A percentile compares a stretch with the other conserved stretches of the same genome.
These are phyloP conservation scores for Hydra vulgaris DNA, from an alignment of 30 jellyfish, hydroid and myxozoan genomes.

Conservation along the genomic window DNA sequence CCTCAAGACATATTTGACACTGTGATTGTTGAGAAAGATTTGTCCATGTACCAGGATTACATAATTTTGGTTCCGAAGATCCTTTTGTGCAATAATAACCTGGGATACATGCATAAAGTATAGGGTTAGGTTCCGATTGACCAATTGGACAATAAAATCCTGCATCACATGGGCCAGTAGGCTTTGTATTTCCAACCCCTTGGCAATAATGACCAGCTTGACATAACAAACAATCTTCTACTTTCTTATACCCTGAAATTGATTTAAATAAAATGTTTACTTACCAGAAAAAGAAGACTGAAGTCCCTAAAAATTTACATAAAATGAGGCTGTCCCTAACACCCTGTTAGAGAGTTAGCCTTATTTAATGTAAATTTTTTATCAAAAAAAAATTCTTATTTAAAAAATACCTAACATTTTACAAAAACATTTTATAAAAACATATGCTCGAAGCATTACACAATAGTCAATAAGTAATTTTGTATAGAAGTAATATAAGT, in stretches of 20 bases:
- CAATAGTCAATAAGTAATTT: too few relatives aligned
- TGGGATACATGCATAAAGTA: conserved; percentile 23
- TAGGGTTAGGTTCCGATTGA: conserved; percentile 50
- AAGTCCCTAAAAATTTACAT: too few relatives aligned
- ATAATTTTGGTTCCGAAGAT: conserved; percentile 47
- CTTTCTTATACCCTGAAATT: conserved; percentile 43
- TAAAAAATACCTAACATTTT: too few relatives aligned
- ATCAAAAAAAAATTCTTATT: too few relatives aligned
- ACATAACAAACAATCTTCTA: conserved; percentile 51
- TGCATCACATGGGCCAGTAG: conserved; percentile 76
- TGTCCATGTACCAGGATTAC: conserved; percentile 84
- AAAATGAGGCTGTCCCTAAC: too few relatives aligned
- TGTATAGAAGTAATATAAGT: too few relatives aligned
- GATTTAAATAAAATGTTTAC: too few relatives aligned
- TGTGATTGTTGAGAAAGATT: conserved; percentile 29
- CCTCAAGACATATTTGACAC: conserved; percentile 65
- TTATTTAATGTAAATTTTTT: too few relatives aligned
- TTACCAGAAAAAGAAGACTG: too few relatives aligned
- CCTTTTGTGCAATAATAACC: conserved; percentile 85
- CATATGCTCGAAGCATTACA: too few relatives aligned
- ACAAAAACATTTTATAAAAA: too few relatives aligned
- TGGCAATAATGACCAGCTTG: conserved; percentile 63
- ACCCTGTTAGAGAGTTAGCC: too few relatives aligned
- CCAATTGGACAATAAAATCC: conserved; percentile 90
- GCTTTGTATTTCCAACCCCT: conserved; percentile 67